These are phyloP conservation scores for Anthonomus grandis DNA, from an alignment of 1,140 invertebrate genomes.

Conservation along the genomic window DNA sequence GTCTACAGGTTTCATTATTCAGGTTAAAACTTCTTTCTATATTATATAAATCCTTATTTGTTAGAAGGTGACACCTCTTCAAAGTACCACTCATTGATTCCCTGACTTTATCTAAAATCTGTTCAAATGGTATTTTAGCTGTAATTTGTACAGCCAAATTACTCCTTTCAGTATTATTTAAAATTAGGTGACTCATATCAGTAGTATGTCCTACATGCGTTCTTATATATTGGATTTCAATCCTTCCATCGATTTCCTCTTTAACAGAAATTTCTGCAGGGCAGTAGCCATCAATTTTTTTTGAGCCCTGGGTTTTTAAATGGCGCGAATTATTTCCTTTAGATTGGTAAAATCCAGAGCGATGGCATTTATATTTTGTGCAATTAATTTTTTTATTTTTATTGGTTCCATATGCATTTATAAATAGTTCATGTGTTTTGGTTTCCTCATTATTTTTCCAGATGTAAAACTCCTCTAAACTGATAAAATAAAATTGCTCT, in stretches of 20 bases:
- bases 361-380: conserved; percentile 9
- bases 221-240: background rate
- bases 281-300: conserved; percentile 19
- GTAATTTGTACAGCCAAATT: conserved; percentile 5
- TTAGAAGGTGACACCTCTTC: conserved; percentile 1
- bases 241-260: background rate
- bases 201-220: conserved; percentile 16
- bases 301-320: conserved; percentile 16
- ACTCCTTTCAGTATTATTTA: background rate
- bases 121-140: conserved; percentile 4
- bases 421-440: no score
- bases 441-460: no score
- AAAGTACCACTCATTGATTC: background rate
- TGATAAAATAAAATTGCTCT: no score
- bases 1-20: background rate
- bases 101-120: conserved; percentile 8
- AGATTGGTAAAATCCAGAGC: conserved; percentile 6
- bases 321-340: conserved; percentile 10
- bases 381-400: no score
- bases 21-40: conserved; percentile 7
- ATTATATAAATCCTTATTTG: conserved; percentile 17
- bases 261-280: conserved; percentile 13
- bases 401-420: no score
- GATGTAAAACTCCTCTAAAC: no score
- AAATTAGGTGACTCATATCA: conserved; percentile 10